These are phyloP conservation scores for Sebastes goodei DNA, from an alignment of 2,797 vertebrate genomes.

Conservation along the genomic window DNA sequence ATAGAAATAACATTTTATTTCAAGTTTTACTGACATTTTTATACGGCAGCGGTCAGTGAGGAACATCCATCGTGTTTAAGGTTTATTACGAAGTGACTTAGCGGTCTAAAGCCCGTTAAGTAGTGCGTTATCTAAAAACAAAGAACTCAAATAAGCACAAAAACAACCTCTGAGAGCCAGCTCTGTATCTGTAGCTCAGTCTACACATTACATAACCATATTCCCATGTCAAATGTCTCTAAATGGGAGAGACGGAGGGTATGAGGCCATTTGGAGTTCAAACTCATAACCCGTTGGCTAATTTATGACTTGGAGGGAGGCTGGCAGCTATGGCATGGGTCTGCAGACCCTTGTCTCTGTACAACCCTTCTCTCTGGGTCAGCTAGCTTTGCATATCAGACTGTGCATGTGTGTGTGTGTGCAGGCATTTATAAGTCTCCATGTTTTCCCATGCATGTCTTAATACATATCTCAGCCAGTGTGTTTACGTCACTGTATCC, in stretches of 20 bases:
- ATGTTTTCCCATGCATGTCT: constrained; percentile 25
- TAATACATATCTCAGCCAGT: not conserved
- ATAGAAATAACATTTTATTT: constrained; percentile 13
- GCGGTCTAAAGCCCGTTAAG: not conserved
- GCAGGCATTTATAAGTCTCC: not conserved
- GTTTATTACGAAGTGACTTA: not conserved
- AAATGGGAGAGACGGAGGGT: not conserved
- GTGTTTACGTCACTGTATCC: not conserved
- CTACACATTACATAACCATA: constrained; percentile 13
- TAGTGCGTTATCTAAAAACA: not conserved
- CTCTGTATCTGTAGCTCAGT: not conserved
- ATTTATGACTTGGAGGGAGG: constrained; percentile 7
- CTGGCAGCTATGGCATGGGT: constrained; percentile 25
- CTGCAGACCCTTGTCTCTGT: constrained; percentile 15
- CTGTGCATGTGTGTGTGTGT: not conserved
- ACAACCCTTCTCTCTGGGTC: constrained; percentile 5
- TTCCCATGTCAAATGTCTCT: constrained; percentile 15
- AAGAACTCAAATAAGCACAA: not conserved
- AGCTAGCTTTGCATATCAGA: not conserved
- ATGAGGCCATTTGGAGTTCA: constrained; percentile 37
- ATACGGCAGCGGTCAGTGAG: not conserved
- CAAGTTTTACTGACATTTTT: constrained; percentile 1
- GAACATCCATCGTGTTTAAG: constrained; percentile 15
- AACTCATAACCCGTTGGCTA: constrained; percentile 27
- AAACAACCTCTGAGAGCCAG: not conserved